Evolutionary conservation across 2,113 vertebrate species (phyloP), one percentile per base, ranked within the genome.

Genomic region (Rhipidura dahli): DNA sequence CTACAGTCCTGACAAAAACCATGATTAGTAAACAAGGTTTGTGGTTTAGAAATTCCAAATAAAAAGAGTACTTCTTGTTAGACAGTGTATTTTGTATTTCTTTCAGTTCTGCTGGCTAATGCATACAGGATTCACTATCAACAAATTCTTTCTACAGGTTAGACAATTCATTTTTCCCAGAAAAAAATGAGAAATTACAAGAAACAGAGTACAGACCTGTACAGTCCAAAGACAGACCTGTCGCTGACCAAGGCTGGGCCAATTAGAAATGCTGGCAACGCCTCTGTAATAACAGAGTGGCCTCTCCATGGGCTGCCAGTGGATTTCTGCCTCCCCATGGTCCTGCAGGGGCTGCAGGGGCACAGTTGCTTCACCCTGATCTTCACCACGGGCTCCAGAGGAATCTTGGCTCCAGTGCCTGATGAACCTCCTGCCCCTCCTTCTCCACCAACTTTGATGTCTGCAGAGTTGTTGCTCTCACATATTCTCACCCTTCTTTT

Each of bases 391-490:
- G 17, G 6, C 20, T 24, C 13, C 44, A 66, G 44, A 42, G 31
- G 13, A 66, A 31, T 42, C 26, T 24, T 37, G 26, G 3, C 53
- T 66, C 37, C 3, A 2, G 13, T 10, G 17, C 71, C 51, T 42
- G 26, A 17, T 42, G 35, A 16, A 21, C 9, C 17, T 59, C 51
- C 21, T 21, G 21, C 7, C 17, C 31, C 15, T 66, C 35, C 13
- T 57, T 35, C 51, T 66, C 61, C 37, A 59, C 17, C 0, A 0
- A 8, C 6, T 31, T 76, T 26, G 21, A 9, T 31, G 3, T 42
- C 11, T 50, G 44, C 26, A 30, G 30, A 20, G 33, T 3, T 40
- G 13, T 40, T 35, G 21, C 26, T 76, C 31, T 42, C 44, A 26
- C 51, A 11, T 26, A 26, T 26, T 59, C 31, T 66, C 16, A 50